Percentiles rank a stretch among this genome's conserved stretches.
phyloP scores from a whole-genome alignment of 2,113 vertebrate genomes.

The Megaceryle torquata region DNA sequence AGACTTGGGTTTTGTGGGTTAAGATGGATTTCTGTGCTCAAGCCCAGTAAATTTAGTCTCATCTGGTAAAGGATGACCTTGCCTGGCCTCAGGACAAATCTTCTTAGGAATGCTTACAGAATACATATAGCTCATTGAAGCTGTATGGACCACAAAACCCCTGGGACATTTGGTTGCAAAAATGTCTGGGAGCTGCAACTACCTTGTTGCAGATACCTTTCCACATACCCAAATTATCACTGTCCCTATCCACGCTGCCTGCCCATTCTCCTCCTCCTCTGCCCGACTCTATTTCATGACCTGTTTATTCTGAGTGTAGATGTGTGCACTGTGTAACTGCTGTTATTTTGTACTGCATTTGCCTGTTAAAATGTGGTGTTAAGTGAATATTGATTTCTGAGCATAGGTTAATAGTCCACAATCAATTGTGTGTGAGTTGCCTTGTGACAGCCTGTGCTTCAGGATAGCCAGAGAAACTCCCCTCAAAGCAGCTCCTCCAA shows the following conservation, averaged over 20 bases:
- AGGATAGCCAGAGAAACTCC: neutral
- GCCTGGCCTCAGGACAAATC: neutral
- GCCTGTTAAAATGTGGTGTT: slow-evolving; percentile 39
- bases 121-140: neutral
- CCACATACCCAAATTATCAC: neutral
- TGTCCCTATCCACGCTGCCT: neutral
- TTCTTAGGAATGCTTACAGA: neutral
- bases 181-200: neutral
- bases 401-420: slow-evolving; percentile 43
- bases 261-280: neutral
- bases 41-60: neutral
- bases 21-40: neutral
- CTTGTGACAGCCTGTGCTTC: neutral
- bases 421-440: slow-evolving; percentile 18
- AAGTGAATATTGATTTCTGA: slow-evolving; percentile 62
- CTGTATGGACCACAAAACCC: neutral
- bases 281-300: neutral
- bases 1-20: neutral
- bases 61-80: neutral
- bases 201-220: neutral
- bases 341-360: slow-evolving; percentile 22
- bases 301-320: slow-evolving; percentile 37
- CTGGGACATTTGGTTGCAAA: neutral
- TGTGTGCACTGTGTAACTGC: slow-evolving; percentile 19
- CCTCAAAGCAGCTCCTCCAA: neutral